Evolutionary conservation across 2,797 vertebrate genomes (phyloP).

Genomic region (Macropodus opercularis): DNA sequence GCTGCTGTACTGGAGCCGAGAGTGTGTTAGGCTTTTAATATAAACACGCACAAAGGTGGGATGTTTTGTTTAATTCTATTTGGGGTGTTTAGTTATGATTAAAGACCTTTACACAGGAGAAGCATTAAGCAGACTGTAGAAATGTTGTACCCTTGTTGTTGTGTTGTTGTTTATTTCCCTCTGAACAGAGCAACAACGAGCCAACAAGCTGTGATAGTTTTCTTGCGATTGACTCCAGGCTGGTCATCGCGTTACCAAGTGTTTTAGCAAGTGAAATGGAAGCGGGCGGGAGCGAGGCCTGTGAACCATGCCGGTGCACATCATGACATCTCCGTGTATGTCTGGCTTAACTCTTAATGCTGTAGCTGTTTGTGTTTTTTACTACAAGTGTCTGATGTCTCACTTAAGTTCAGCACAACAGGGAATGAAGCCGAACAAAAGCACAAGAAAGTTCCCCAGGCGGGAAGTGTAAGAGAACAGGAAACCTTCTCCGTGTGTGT

Average conservation of each 20-base stretch:
- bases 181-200: slow-evolving; percentile 39
- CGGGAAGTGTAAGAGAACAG: slow-evolving; percentile 63
- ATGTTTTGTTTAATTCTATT: slow-evolving; percentile 73
- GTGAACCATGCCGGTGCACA: background rate
- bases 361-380: slow-evolving; percentile 35
- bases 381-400: slow-evolving; percentile 47
- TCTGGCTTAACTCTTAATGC: slow-evolving; percentile 16
- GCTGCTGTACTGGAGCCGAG: slow-evolving; percentile 55
- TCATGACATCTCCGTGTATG: slow-evolving; percentile 22
- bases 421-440: slow-evolving; percentile 63
- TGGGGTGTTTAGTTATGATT: slow-evolving; percentile 72
- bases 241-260: background rate
- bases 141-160: slow-evolving; percentile 40
- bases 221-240: slow-evolving; percentile 21
- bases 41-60: slow-evolving; percentile 63
- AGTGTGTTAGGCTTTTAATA: slow-evolving; percentile 59
- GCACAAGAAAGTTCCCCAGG: slow-evolving; percentile 60
- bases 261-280: background rate
- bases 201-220: slow-evolving; percentile 37
- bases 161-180: slow-evolving; percentile 37
- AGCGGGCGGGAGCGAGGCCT: background rate
- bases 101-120: slow-evolving; percentile 65
- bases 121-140: slow-evolving; percentile 41
- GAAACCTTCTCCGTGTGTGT: slow-evolving; percentile 61
- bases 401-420: slow-evolving; percentile 56